Evolutionary conservation across 2,113 vertebrate species (phyloP).

Genomic region (Pterocles burchelli): DNA sequence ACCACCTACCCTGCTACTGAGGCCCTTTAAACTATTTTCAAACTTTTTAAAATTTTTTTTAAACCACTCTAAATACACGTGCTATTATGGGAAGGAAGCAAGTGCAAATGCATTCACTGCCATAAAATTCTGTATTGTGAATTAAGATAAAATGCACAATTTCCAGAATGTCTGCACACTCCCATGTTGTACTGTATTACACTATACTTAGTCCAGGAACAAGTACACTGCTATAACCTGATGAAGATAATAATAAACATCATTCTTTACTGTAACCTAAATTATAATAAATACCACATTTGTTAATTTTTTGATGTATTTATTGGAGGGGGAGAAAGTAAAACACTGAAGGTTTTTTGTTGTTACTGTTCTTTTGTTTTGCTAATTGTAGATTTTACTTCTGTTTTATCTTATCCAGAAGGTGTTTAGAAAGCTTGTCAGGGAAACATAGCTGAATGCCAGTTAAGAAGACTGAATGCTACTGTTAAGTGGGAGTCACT

Average conservation of each 20-base stretch:
- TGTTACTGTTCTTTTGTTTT: neutral
- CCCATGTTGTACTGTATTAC: neutral
- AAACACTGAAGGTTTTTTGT: neutral
- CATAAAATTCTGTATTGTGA: neutral
- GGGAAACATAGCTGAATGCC: neutral
- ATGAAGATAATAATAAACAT: neutral
- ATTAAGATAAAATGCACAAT: neutral
- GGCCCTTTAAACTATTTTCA: conserved; percentile 50
- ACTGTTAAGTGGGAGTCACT: neutral
- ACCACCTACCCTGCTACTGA: conserved; percentile 17
- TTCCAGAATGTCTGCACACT: neutral
- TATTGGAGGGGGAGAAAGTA: neutral
- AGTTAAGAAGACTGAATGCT: neutral
- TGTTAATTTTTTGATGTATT: neutral
- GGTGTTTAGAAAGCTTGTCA: neutral
- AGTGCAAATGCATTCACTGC: neutral
- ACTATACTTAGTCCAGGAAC: neutral
- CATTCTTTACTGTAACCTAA: neutral
- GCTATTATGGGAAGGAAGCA: neutral
- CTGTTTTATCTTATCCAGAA: neutral
- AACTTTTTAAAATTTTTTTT: neutral
- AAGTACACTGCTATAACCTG: neutral
- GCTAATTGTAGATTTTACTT: neutral
- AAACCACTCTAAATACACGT: neutral
- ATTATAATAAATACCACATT: neutral